Base-by-base conservation (phyloP, 2,888 invertebrate species). In the Patella depressa region DNA sequence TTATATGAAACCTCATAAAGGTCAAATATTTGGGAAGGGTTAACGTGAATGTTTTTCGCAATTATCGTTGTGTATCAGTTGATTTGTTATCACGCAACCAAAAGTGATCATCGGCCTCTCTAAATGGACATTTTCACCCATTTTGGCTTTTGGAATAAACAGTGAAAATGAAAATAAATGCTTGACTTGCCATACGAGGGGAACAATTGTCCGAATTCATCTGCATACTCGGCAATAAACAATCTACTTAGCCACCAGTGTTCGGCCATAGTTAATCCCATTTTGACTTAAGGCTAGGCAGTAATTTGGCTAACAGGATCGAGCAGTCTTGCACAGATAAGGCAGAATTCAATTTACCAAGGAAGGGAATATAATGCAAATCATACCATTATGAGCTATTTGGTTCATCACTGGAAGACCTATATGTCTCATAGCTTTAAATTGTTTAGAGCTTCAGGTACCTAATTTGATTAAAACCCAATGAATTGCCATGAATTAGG, bases 161-260 rank as follows among this genome's bases (percentile, higher is more conserved):
- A 45, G 45, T 45, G 45, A 45, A 24, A 65, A 65, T 65, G 65
- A 65, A 65, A 65, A 65, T 65, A 24, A 65, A 65, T 65, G 65
- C 19, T 24, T 24, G 65, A 65, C 19, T 65, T 19, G 65, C 65
- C 65, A 65, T 65, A 24, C 19, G 24, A 24, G 24, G 14, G 65
- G 24, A 65, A 65, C 65, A 65, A 65, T 65, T 11, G 65, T 7
- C 24, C 12, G 65, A 19, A 19, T 24, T 65, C 65, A 65, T 65
- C 65, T 65, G 65, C 65, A 65, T 65, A 65, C 65, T 9, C 24
- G 19, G 19, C 19, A 24, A 65, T 65, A 65, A 65, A 77, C 77
- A 77, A 77, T 77, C 77, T 57, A 77, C 77, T 77, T 77, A 74
- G 70, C 34, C 45, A n/a, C 24, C 70, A n/a, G 73, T 73, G 55